Percentiles rank a stretch among this genome's conserved stretches.
These are phyloP conservation scores for Brachyopa scutellaris DNA, from an alignment of 2,888 invertebrate genomes.

Conservation along the genomic window DNA sequence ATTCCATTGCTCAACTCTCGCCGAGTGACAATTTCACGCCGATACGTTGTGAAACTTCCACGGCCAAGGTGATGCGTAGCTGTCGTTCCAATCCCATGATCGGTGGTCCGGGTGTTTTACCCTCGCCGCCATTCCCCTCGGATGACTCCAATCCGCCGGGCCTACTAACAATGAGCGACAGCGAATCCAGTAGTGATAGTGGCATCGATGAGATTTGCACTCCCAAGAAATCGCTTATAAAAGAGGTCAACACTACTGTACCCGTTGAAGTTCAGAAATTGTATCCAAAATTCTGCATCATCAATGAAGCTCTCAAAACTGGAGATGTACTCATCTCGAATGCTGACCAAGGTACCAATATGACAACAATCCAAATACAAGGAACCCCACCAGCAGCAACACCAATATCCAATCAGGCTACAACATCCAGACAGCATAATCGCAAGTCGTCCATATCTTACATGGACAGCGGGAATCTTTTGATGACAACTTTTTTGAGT, in stretches of 20 bases:
- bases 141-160: constrained; percentile 78
- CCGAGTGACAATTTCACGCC: constrained; percentile 54
- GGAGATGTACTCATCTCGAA: constrained; percentile 35
- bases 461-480: constrained; percentile 78
- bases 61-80: constrained; percentile 76
- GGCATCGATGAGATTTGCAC: constrained; percentile 78
- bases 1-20: constrained; percentile 61
- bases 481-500: constrained; percentile 77
- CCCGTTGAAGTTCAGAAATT: constrained; percentile 55
- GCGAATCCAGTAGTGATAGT: constrained; percentile 78
- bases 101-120: constrained; percentile 77
- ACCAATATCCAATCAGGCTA: background rate
- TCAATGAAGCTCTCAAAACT: constrained; percentile 29
- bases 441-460: constrained; percentile 75
- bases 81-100: constrained; percentile 80
- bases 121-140: constrained; percentile 76
- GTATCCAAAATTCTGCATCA: constrained; percentile 23
- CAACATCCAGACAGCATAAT: background rate
- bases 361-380: constrained; percentile 33
- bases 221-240: constrained; percentile 24
- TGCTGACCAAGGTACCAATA: constrained; percentile 9
- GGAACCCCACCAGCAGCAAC: background rate
- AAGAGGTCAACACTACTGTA: constrained; percentile 56
- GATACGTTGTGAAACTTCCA: constrained; percentile 42
- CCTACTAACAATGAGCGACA: constrained; percentile 76